Evolutionary conservation across 1,140 invertebrate genomes (phyloP).

Genomic region (Cephus cinctus): DNA sequence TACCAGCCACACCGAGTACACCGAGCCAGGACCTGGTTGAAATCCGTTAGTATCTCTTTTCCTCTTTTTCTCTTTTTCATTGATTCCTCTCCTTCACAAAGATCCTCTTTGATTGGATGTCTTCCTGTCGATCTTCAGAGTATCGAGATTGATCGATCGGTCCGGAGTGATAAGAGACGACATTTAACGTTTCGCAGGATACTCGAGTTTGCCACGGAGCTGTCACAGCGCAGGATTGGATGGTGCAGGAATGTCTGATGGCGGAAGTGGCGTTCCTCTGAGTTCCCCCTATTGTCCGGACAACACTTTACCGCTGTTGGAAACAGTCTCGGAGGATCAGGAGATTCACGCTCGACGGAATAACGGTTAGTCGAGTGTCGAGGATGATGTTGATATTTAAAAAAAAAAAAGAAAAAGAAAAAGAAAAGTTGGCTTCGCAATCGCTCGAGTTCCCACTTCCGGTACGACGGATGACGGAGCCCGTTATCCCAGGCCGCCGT

Average conservation of each 20-base stretch:
- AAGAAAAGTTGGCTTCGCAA: no score
- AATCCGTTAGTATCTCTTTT: constrained; percentile 46
- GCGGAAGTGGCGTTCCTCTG: constrained; percentile 42
- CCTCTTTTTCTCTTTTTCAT: constrained; percentile 1
- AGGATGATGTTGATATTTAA: no score
- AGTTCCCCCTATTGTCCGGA: constrained; percentile 58
- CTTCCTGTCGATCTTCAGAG: no score
- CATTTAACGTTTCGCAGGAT: constrained; percentile 58
- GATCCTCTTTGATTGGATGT: no score
- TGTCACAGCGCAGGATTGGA: constrained; percentile 63
- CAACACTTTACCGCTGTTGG: constrained; percentile 58
- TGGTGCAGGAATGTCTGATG: constrained; percentile 60
- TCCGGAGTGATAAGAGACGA: background rate
- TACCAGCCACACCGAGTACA: constrained; percentile 82
- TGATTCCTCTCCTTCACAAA: no score
- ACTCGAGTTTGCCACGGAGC: constrained; percentile 78
- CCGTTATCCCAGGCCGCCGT: no score
- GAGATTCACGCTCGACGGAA: constrained; percentile 54
- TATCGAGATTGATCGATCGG: no score
- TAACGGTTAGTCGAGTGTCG: constrained; percentile 43
- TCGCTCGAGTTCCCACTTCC: no score
- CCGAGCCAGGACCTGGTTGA: constrained; percentile 60
- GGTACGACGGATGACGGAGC: no score
- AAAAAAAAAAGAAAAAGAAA: no score
- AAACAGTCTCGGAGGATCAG: constrained; percentile 66